These are phyloP conservation scores for Byasa hedistus DNA, from an alignment of 2,888 invertebrate genomes.

Conservation along the genomic window DNA sequence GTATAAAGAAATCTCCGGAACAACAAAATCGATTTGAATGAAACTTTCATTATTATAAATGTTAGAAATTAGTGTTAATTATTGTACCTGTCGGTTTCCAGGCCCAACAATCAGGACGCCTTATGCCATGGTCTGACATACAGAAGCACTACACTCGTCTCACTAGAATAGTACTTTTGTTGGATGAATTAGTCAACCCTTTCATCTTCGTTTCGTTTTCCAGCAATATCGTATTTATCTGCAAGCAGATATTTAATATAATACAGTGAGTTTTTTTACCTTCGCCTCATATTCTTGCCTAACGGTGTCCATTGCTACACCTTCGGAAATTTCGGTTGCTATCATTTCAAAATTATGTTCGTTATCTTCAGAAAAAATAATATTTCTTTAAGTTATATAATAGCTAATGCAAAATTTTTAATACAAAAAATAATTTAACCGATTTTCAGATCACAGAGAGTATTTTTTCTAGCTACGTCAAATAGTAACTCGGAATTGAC, in stretches of 20 bases:
- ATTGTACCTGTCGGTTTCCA: neutral
- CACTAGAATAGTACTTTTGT: conserved; percentile 8
- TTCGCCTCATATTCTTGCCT: too few relatives aligned
- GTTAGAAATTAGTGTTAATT: too few relatives aligned
- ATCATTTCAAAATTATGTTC: too few relatives aligned
- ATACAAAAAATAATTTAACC: neutral
- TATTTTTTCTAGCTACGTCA: neutral
- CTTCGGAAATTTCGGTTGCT: too few relatives aligned
- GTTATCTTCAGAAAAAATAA: too few relatives aligned
- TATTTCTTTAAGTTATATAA: neutral
- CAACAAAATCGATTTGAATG: too few relatives aligned
- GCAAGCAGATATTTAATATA: conserved; percentile 25
- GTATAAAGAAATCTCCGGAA: too few relatives aligned
- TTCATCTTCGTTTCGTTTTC: conserved; percentile 26
- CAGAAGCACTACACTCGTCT: conserved; percentile 24
- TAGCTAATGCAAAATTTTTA: neutral
- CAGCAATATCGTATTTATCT: conserved; percentile 22
- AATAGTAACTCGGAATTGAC: neutral
- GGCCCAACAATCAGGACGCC: conserved; percentile 2
- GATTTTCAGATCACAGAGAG: conserved; percentile 16
- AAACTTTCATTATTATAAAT: too few relatives aligned
- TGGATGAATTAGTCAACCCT: conserved; percentile 26
- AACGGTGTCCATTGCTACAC: too few relatives aligned
- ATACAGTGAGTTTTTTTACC: conserved; percentile 20
- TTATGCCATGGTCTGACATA: conserved; percentile 24